phyloP scores from a whole-genome alignment of 2,113 vertebrate genomes.

The Pteropus alecto region DNA sequence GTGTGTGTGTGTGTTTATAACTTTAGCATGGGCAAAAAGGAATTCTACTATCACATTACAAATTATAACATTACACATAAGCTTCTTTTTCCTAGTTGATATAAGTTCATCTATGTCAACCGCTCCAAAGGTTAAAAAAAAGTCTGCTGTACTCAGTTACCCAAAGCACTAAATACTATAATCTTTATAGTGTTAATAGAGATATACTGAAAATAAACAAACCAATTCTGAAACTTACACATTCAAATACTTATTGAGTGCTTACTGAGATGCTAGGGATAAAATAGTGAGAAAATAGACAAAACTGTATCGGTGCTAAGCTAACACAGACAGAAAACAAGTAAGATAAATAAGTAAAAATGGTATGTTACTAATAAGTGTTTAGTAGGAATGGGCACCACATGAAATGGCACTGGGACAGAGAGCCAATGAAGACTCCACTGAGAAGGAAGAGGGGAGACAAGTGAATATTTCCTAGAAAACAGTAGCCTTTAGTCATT shows the following conservation, averaged over 20 bases:
- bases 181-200: not conserved
- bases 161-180: not conserved
- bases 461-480: not conserved
- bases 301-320: not conserved
- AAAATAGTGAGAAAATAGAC: not conserved
- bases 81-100: not conserved
- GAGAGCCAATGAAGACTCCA: not conserved
- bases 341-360: not conserved
- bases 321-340: not conserved
- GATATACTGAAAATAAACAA: not conserved
- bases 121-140: not conserved
- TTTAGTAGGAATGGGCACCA: not conserved
- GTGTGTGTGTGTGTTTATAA: not conserved
- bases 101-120: not conserved
- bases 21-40: not conserved
- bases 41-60: not conserved
- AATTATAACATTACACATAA: constrained; percentile 6
- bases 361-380: not conserved
- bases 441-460: not conserved
- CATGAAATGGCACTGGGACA: not conserved
- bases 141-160: not conserved
- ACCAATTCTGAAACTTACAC: not conserved
- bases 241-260: constrained; percentile 2
- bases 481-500: not conserved
- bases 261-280: not conserved